Evolutionary conservation across 2,888 invertebrate species (phyloP).

Genomic region (Sarcophaga rosellei): DNA sequence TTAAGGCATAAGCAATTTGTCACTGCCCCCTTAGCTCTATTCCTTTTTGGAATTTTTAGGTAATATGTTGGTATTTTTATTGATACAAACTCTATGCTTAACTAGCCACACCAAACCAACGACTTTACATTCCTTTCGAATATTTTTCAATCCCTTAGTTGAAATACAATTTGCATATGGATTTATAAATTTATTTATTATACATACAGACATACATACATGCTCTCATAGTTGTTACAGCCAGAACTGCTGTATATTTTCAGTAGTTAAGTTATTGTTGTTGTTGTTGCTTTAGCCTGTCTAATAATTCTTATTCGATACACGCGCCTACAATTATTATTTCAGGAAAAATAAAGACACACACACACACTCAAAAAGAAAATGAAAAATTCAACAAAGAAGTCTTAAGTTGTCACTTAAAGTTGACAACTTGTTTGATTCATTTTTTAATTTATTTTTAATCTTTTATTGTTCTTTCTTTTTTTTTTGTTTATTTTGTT

Average conservation of each 20-base stretch:
- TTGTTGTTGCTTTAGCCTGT: slow-evolving; percentile 5
- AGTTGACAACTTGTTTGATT: slow-evolving; percentile 62
- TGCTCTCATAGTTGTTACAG: background rate
- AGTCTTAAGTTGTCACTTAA: slow-evolving; percentile 56
- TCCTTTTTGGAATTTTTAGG: background rate
- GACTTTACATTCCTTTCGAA: slow-evolving; percentile 46
- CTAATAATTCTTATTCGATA: slow-evolving; percentile 74
- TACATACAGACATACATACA: background rate
- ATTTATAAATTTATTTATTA: slow-evolving; percentile 36
- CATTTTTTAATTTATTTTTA: slow-evolving; percentile 22
- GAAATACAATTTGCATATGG: slow-evolving; percentile 2
- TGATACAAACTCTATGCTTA: background rate
- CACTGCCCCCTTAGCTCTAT: slow-evolving; percentile 14
- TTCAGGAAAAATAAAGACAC: slow-evolving; percentile 68
- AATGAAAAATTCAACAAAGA: slow-evolving; percentile 10
- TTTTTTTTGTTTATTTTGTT: slow-evolving; percentile 10
- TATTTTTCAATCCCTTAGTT: slow-evolving; percentile 35
- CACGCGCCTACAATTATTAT: slow-evolving; percentile 78
- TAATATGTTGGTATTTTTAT: slow-evolving; percentile 28
- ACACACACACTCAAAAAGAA: background rate
- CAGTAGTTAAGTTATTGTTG: background rate
- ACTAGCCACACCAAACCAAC: background rate
- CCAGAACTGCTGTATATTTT: background rate
- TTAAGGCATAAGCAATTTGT: slow-evolving; percentile 12
- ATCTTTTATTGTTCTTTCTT: background rate